A percentile compares a stretch with the other conserved stretches of the same genome.
These are phyloP conservation scores for Ichneumon xanthorius DNA, from an alignment of 2,888 invertebrate species.

Conservation along the genomic window DNA sequence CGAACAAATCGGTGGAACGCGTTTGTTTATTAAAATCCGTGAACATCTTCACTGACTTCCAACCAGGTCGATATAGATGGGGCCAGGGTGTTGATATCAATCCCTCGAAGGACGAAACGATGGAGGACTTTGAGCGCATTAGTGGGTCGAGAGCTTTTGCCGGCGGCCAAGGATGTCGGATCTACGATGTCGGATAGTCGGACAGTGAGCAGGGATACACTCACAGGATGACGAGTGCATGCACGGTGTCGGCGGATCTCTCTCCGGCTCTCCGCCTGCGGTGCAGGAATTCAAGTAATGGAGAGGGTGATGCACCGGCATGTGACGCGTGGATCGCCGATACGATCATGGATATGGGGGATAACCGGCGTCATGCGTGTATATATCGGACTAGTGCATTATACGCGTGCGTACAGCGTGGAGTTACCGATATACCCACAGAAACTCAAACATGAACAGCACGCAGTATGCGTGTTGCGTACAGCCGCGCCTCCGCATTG, in stretches of 20 bases:
- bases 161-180: conserved; percentile 54
- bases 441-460: conserved; percentile 30
- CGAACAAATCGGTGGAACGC: too few species aligned
- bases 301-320: conserved; percentile 73
- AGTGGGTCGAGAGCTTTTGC: conserved; percentile 26
- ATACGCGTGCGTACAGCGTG: not conserved
- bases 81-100: conserved; percentile 25
- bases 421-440: not conserved
- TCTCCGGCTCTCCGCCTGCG: conserved; percentile 3
- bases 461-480: not conserved
- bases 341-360: conserved; percentile 46
- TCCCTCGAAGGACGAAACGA: not conserved
- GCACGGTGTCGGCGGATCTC: conserved; percentile 34
- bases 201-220: conserved; percentile 26
- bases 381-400: conserved; percentile 12
- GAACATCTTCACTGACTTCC: too few species aligned
- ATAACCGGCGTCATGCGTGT: conserved; percentile 15
- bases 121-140: not conserved
- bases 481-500: not conserved
- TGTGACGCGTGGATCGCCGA: conserved; percentile 66
- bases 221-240: conserved; percentile 40
- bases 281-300: conserved; percentile 74
- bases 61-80: not conserved
- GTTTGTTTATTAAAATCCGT: too few species aligned
- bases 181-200: conserved; percentile 22